A percentile compares a stretch with the other conserved stretches of the same genome.
Evolutionary conservation across 2,888 invertebrate genomes (phyloP).

Genomic region (Choristoneura rosaceana): DNA sequence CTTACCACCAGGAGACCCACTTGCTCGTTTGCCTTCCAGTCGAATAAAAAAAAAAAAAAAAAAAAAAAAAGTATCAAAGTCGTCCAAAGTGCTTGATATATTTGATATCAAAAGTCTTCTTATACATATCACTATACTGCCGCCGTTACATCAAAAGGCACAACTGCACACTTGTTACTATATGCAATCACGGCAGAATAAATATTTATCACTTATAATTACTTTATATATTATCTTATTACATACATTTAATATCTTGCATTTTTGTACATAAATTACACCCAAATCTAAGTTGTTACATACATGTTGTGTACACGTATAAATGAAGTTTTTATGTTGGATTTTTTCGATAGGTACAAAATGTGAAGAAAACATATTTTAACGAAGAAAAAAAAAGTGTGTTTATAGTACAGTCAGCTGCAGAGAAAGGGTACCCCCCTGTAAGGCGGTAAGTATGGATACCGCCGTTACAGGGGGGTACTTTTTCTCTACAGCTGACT

Average conservation of each 20-base stretch:
- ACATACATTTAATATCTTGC: neutral
- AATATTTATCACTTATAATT: too few species aligned
- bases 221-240: neutral
- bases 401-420: too few species aligned
- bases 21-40: too few species aligned
- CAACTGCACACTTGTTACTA: too few species aligned
- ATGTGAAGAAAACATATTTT: neutral
- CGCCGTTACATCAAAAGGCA: too few species aligned
- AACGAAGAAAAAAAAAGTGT: neutral
- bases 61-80: slow-evolving; percentile 49
- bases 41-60: too few species aligned
- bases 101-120: slow-evolving; percentile 47
- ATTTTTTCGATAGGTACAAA: neutral
- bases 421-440: too few species aligned
- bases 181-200: too few species aligned
- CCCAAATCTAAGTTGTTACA: neutral
- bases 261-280: neutral
- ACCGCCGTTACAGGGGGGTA: too few species aligned
- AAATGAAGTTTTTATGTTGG: neutral
- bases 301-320: neutral
- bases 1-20: too few species aligned
- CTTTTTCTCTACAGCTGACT: too few species aligned
- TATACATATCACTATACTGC: neutral
- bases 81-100: slow-evolving; percentile 40
- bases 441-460: too few species aligned